These are phyloP conservation scores for Thunnus maccoyii DNA, from an alignment of 2,113 vertebrate genomes.

Conservation along the genomic window DNA sequence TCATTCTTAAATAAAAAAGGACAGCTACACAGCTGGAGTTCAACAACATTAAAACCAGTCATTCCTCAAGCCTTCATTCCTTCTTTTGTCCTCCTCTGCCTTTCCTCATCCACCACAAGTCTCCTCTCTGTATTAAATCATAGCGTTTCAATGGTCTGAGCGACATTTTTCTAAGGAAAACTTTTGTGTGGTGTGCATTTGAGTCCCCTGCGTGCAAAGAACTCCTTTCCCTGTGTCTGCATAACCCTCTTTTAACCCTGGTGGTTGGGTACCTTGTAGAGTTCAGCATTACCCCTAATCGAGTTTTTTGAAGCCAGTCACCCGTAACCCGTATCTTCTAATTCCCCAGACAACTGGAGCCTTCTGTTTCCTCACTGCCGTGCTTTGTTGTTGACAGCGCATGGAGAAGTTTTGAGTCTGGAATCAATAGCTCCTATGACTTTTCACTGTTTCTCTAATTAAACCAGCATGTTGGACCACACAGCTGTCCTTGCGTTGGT, in stretches of 20 bases:
- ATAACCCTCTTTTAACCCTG: constrained; percentile 63
- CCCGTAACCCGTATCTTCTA: constrained; percentile 48
- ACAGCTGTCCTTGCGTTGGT: constrained; percentile 67
- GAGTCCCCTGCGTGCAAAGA: constrained; percentile 76
- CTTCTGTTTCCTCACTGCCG: constrained; percentile 67
- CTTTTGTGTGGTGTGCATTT: constrained; percentile 46
- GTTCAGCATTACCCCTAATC: constrained; percentile 64
- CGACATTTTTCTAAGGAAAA: constrained; percentile 51
- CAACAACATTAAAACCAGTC: constrained; percentile 40
- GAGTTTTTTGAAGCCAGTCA: constrained; percentile 48
- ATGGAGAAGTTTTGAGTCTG: constrained; percentile 50
- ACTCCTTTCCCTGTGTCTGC: constrained; percentile 41
- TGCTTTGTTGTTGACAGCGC: constrained; percentile 62
- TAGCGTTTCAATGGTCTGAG: constrained; percentile 31
- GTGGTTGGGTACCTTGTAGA: constrained; percentile 58
- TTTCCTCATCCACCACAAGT: constrained; percentile 47
- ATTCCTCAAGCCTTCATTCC: neutral
- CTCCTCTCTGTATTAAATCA: constrained; percentile 58
- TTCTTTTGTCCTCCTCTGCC: constrained; percentile 16
- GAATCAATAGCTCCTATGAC: constrained; percentile 57
- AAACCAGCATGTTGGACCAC: constrained; percentile 74
- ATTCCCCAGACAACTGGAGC: constrained; percentile 67
- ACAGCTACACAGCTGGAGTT: constrained; percentile 12
- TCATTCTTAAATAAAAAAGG: constrained; percentile 29
- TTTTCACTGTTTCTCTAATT: constrained; percentile 76